Conservation (phyloP, 2,113 vertebrate species). For the Megaptera novaeangliae region DNA sequence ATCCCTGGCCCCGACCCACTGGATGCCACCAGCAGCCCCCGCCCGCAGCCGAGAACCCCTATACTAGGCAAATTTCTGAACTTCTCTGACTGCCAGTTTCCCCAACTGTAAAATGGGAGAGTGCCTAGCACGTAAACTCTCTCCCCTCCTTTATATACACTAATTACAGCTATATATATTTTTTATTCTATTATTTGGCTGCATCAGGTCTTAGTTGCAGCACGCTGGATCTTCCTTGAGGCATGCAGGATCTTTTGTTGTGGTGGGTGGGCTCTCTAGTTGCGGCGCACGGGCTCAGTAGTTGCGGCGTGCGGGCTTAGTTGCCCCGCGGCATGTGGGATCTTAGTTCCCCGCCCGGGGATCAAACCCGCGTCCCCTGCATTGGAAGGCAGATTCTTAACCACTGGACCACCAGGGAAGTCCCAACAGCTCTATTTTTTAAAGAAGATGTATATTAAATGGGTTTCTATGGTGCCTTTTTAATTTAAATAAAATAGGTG, state of each 20-base stretch:
- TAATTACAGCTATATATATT: not conserved
- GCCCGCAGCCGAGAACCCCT: not conserved
- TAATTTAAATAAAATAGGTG: not conserved
- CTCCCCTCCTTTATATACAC: not conserved
- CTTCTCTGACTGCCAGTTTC: not conserved
- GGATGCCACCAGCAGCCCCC: not conserved
- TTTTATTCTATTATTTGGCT: not conserved
- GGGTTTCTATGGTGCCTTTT: not conserved
- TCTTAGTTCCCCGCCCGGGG: not conserved
- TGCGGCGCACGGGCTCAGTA: not conserved
- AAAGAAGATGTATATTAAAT: not conserved
- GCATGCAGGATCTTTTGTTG: too few species aligned
- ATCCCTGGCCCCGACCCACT: not conserved
- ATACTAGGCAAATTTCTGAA: not conserved
- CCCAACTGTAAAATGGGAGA: not conserved
- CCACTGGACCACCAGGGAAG: not conserved
- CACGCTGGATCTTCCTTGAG: not conserved
- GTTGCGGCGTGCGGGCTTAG: not conserved
- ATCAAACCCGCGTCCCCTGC: not conserved
- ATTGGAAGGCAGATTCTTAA: not conserved
- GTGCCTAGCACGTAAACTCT: rapidly evolving
- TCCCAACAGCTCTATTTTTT: not conserved
- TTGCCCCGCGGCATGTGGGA: not conserved
- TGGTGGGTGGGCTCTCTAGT: too few species aligned
- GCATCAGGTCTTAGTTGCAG: not conserved